Evolutionary conservation across 2,797 vertebrate species (phyloP).

Genomic region (Manis crassicaudata): DNA sequence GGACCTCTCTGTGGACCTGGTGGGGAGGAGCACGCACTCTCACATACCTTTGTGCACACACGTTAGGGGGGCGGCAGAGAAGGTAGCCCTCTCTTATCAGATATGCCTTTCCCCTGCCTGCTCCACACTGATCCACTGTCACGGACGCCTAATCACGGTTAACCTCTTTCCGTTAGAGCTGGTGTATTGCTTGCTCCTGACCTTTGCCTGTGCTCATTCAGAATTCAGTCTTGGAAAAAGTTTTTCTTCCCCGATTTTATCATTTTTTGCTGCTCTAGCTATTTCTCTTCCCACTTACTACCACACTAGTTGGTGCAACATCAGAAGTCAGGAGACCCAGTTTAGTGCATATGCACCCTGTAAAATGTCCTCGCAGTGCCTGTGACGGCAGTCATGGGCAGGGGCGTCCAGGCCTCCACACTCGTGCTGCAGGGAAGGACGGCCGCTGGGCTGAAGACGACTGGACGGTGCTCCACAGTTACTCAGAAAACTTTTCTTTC

Average conservation of each 20-base stretch:
- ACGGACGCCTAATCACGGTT: neutral
- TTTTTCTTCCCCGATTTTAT: neutral
- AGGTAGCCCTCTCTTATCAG: neutral
- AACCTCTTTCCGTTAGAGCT: neutral
- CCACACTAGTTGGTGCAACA: neutral
- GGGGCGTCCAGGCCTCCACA: too few species aligned
- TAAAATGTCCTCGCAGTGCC: rapidly evolving
- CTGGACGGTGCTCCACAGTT: neutral
- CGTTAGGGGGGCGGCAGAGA: neutral
- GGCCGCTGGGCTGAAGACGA: neutral
- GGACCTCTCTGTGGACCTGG: neutral
- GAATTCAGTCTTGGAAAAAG: neutral
- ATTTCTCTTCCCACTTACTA: neutral
- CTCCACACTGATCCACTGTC: neutral
- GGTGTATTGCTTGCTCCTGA: neutral
- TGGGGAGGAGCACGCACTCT: neutral
- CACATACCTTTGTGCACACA: rapidly evolving
- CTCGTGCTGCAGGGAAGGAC: neutral
- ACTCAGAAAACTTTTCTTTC: neutral
- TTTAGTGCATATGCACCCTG: neutral
- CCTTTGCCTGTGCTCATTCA: neutral
- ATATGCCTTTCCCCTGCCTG: neutral
- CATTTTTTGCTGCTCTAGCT: neutral
- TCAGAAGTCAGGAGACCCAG: neutral
- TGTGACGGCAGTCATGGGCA: rapidly evolving